Percentiles rank a stretch among this genome's conserved stretches.
Conservation (phyloP, 2,113 vertebrate genomes). For the Helogale parvula region DNA sequence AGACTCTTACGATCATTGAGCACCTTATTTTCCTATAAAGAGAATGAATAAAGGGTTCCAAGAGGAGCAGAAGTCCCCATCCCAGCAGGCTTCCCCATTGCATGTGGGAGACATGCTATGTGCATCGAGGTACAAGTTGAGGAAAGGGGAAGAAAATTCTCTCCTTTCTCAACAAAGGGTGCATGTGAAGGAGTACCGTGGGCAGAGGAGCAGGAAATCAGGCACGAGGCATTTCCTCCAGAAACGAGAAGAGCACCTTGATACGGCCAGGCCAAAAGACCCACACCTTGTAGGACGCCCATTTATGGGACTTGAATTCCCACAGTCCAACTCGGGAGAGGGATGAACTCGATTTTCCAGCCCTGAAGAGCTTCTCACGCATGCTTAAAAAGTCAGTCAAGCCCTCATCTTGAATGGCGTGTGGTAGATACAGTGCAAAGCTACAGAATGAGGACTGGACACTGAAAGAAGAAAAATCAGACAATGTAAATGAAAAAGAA, state of each 20-base stretch:
- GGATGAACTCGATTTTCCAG: background rate
- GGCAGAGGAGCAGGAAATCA: background rate
- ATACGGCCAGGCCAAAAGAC: background rate
- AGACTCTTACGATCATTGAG: background rate
- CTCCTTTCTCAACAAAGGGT: background rate
- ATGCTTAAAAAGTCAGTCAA: background rate
- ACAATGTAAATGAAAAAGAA: background rate
- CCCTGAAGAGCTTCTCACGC: background rate
- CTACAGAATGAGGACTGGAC: background rate
- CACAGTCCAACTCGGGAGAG: background rate
- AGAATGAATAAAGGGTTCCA: no score
- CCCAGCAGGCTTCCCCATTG: background rate
- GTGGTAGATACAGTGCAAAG: no score
- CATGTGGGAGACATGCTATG: background rate
- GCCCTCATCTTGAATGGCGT: background rate
- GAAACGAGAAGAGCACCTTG: background rate
- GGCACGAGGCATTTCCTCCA: background rate
- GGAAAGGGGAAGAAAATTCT: background rate
- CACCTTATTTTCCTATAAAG: background rate
- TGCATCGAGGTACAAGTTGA: accelerated
- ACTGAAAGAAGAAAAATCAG: background rate
- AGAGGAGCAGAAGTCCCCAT: background rate
- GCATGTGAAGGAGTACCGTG: no score
- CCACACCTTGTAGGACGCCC: background rate
- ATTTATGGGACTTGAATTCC: background rate